Conservation (phyloP, 2,888 invertebrate species). For the Thysanoteuthis rhombus region DNA sequence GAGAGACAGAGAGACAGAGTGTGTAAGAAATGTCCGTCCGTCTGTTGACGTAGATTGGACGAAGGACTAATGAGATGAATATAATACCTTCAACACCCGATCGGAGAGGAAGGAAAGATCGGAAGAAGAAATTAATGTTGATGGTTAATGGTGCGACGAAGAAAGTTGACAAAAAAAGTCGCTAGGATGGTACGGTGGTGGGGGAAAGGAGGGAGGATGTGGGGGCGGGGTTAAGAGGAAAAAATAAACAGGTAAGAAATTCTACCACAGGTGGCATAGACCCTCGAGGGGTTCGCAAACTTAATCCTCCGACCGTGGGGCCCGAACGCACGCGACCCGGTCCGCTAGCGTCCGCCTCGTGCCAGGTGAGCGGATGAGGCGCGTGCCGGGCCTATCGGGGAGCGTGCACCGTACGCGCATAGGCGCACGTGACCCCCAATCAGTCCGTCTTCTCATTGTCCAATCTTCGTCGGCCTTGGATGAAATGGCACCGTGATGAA, state of each 20-base stretch:
- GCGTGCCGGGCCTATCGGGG: neutral
- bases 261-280: conserved; percentile 13
- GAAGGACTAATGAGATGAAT: too few species aligned
- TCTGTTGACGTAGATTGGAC: too few species aligned
- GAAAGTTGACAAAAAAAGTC: neutral
- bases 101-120: too few species aligned
- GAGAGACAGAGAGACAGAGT: too few species aligned
- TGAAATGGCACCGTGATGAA: too few species aligned
- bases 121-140: too few species aligned
- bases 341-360: neutral
- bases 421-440: conserved; percentile 1
- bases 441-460: neutral
- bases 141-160: too few species aligned
- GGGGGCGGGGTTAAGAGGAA: neutral
- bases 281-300: neutral
- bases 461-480: neutral
- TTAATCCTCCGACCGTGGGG: neutral
- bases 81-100: too few species aligned
- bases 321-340: neutral
- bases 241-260: conserved; percentile 22
- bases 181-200: neutral
- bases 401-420: neutral
- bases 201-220: neutral
- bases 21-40: neutral
- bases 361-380: neutral